Base-by-base conservation (phyloP, 2,113 vertebrate species). In the Etheostoma spectabile region DNA sequence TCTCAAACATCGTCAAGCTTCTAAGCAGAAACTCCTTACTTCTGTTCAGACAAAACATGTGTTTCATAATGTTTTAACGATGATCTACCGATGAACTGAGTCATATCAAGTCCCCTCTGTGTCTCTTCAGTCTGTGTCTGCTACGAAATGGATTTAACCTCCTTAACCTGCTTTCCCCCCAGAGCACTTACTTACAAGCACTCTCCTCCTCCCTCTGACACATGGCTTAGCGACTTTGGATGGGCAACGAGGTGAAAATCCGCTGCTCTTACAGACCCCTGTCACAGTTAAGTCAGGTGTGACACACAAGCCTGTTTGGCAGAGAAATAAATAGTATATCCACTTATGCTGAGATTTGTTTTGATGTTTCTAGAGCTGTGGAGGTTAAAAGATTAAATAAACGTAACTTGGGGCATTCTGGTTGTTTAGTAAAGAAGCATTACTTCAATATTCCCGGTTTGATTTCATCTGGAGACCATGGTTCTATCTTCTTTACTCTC, bases 241-340 rank as follows among this genome's bases (percentile, higher is more conserved):
- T 74, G 83, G 66, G 79, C 87, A 90, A 61, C 46, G 35, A 88
- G 69, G 89, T 92, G 89, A 89, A 88, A 92, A 93, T 91, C 90
- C 81, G 52, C 42, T 79, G 69, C 77, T 85, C 81, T 81, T 68
- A 82, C 73, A 67, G 70, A 86, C 61, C 64, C 57, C 60, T 67
- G 69, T 64, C 69, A 24, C 70, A 63, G 81, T 84, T 72, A 48
- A 87, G 69, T 84, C 86, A 89, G 71, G 82, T 83, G 79, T 88
- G 83, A 88, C 65, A 72, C 67, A 70, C 42, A 69, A 59, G 42
- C 64, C n/a, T 84, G 65, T 84, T 84, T 70, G 70, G 13, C 8
- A 30, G 15, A 49, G 24, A 30, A 74, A 68, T 59, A 65, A 24
- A 72, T 46, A 64, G 21, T 59, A 19, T 57, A 61, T 71, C 4